A percentile compares a stretch with the other conserved stretches of the same genome.
Evolutionary conservation across 2,888 invertebrate genomes (phyloP).

Genomic region (Epistrophe eligans): DNA sequence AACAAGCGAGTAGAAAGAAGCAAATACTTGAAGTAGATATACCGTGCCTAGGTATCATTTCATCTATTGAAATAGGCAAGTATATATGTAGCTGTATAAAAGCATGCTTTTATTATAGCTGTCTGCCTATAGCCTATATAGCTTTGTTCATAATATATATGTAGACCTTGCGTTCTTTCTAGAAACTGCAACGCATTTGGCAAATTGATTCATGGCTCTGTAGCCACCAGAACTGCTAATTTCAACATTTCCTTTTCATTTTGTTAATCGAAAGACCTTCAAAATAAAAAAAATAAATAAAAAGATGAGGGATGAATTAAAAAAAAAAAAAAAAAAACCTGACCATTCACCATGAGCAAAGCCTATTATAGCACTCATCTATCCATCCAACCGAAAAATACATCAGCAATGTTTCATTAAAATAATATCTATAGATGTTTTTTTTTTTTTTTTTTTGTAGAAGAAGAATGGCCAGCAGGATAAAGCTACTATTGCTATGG

Average conservation of each 20-base stretch:
- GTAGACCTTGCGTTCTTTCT: not conserved
- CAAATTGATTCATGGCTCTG: slow-evolving; percentile 69
- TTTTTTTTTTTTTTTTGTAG: not conserved
- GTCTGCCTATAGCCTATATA: not conserved
- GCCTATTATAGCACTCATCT: slow-evolving; percentile 69
- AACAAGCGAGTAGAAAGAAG: not conserved
- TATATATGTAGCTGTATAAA: slow-evolving; percentile 12
- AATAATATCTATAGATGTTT: slow-evolving; percentile 27
- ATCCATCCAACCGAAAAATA: slow-evolving; percentile 73
- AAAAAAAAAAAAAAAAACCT: slow-evolving; percentile 27
- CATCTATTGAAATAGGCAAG: slow-evolving; percentile 46
- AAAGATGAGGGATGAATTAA: slow-evolving; percentile 18
- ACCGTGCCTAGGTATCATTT: not conserved
- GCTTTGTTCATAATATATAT: not conserved
- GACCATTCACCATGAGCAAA: slow-evolving; percentile 50
- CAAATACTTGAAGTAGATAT: not conserved
- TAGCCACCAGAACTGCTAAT: slow-evolving; percentile 63
- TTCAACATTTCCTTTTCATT: slow-evolving; percentile 73
- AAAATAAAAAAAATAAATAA: slow-evolving; percentile 13
- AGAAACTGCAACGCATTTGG: slow-evolving; percentile 69
- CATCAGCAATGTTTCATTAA: slow-evolving; percentile 73
- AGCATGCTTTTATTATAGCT: not conserved
- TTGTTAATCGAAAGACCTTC: slow-evolving; percentile 62
- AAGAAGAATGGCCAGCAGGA: not conserved
- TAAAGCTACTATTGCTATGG: slow-evolving; percentile 2